Base-by-base conservation (phyloP, 2,888 invertebrate species). In the Trichacis sp. region DNA sequence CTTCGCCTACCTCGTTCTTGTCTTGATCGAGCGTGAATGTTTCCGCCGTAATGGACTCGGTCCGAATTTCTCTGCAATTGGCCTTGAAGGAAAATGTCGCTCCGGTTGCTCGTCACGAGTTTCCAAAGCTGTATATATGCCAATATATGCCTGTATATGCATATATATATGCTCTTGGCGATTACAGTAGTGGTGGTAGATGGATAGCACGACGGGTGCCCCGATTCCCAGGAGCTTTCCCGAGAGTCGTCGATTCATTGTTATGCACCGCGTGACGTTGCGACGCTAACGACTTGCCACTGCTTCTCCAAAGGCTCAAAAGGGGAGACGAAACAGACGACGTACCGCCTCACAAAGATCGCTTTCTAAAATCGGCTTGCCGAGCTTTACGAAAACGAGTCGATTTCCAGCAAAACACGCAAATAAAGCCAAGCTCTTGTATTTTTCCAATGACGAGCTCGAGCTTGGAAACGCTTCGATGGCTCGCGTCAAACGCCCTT, bases 211-310 rank as follows among this genome's bases (percentile, higher is more conserved):
- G 75, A 75, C 80, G 81, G 81, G 77, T 82, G 81, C 80, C 75
- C 71, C 64, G 73, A 77, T 82, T 83, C 83, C 83, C 83, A 82
- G 73, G 83, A 79, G 84, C 73, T 80, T 81, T 80, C 73, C 75
- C 67, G 64, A n/a, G n/a, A n/a, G n/a, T n/a, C 73, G 64, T 51
- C 66, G 74, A 69, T 78, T 82, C 83, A 84, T 83, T 83, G 81
- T 78, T 82, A 84, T 84, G 84, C 83, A 83, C 82, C 80, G 81
- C 78, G 75, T 67, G 63, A 6, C 40, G 60, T 66, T 57, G 67
- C 61, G 49, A 66, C 60, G 68, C 72, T 72, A 74, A 74, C 72
- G 73, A 74, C 70, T 70, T 71, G n/a, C n/a, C 56, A 40, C 59
- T 8, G n/a, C n/a, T n/a, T n/a, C n/a, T n/a, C n/a, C n/a, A 8